phyloP scores from a whole-genome alignment of 2,797 vertebrate genomes.

The Eptatretus atami region DNA sequence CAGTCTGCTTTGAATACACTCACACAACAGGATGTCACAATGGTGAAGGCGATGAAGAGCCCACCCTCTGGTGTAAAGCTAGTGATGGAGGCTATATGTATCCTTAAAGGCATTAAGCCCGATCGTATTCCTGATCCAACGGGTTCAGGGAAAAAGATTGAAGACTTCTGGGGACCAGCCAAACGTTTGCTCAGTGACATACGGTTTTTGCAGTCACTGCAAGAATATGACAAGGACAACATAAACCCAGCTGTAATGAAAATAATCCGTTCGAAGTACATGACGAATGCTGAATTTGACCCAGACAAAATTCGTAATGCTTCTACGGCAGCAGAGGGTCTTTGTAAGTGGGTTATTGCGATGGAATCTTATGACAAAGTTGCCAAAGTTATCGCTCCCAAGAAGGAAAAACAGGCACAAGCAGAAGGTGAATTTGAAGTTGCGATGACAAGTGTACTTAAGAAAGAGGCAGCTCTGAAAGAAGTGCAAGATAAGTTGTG shows the following conservation, averaged over 20 bases:
- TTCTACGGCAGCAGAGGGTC: slow-evolving; percentile 46
- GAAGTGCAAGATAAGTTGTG: slow-evolving; percentile 42
- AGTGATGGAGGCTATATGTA: slow-evolving; percentile 69
- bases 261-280: slow-evolving; percentile 42
- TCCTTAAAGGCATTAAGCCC: slow-evolving; percentile 54
- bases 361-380: slow-evolving; percentile 53
- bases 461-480: slow-evolving; percentile 33
- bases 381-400: slow-evolving; percentile 45
- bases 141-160: slow-evolving; percentile 38
- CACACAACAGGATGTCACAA: slow-evolving; percentile 49
- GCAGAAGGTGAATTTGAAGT: slow-evolving; percentile 31
- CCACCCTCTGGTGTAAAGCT: slow-evolving; percentile 48
- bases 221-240: slow-evolving; percentile 58
- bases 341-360: slow-evolving; percentile 59
- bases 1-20: slow-evolving; percentile 40
- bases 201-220: slow-evolving; percentile 48
- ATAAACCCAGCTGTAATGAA: slow-evolving; percentile 29
- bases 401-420: slow-evolving; percentile 34
- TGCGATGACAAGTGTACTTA: slow-evolving; percentile 30
- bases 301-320: slow-evolving; percentile 59
- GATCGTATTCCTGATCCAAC: slow-evolving; percentile 43
- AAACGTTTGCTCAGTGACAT: slow-evolving; percentile 55
- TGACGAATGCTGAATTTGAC: slow-evolving; percentile 52
- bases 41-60: slow-evolving; percentile 68
- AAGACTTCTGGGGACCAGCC: slow-evolving; percentile 63